Evolutionary conservation across 2,113 vertebrate genomes (phyloP).

Genomic region (Entosphenus tridentatus): DNA sequence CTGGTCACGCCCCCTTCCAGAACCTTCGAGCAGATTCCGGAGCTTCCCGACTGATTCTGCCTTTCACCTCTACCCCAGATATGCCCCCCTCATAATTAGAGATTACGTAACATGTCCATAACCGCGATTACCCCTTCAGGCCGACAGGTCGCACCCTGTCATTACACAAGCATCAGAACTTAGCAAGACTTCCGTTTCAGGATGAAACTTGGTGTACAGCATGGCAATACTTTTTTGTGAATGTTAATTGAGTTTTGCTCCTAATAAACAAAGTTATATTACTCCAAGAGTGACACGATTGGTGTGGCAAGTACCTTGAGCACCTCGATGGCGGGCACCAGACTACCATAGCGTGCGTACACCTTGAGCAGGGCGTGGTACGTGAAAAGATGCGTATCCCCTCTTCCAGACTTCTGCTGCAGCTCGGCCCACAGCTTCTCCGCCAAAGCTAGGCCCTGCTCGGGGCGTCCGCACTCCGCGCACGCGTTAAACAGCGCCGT

Average conservation of each 20-base stretch:
- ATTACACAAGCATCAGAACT: no score
- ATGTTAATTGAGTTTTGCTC: no score
- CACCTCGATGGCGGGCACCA: conserved; percentile 40
- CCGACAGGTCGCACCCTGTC: no score
- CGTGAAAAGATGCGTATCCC: conserved; percentile 25
- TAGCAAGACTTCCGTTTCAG: neutral
- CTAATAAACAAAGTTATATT: no score
- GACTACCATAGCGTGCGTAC: conserved; percentile 38
- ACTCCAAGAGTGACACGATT: no score
- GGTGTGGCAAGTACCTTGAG: conserved; percentile 31
- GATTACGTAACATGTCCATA: no score
- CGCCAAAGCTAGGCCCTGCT: conserved; percentile 41
- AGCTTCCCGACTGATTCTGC: no score
- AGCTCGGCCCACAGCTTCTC: conserved; percentile 50
- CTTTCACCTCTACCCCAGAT: no score
- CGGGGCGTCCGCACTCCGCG: conserved; percentile 43
- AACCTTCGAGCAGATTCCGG: no score
- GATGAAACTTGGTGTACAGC: neutral
- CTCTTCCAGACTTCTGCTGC: conserved; percentile 14
- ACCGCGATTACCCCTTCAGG: no score
- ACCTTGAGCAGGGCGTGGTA: conserved; percentile 64
- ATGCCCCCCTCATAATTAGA: no score
- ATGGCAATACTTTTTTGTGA: neutral
- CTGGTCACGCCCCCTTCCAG: no score
- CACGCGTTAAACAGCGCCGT: conserved; percentile 84